A percentile compares a stretch with the other conserved stretches of the same genome.
These are phyloP conservation scores for Sebastes matsubarae DNA, from an alignment of 2,797 vertebrate genomes.

Conservation along the genomic window DNA sequence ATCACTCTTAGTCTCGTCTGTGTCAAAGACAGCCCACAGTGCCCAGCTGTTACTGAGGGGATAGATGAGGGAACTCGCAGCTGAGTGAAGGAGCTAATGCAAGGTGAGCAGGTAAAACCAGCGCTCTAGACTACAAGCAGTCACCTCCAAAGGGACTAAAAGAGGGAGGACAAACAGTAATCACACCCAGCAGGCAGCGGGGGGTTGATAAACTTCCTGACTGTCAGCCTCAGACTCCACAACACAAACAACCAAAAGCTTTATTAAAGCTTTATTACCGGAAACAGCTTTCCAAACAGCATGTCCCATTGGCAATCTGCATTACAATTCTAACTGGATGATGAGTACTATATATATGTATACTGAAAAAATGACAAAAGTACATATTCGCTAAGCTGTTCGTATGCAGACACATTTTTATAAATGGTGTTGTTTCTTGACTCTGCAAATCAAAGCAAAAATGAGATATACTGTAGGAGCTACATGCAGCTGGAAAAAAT, in stretches of 20 bases:
- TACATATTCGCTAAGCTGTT: neutral
- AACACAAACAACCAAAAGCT: neutral
- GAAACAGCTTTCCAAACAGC: neutral
- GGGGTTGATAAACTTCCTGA: neutral
- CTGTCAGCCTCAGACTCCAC: neutral
- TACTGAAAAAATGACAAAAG: neutral
- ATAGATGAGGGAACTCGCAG: constrained; percentile 35
- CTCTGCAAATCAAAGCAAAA: neutral
- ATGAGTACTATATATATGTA: neutral
- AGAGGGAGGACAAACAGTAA: constrained; percentile 12
- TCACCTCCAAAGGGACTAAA: constrained; percentile 37
- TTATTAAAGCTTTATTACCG: neutral
- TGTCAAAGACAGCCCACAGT: constrained; percentile 58
- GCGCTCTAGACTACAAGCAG: neutral
- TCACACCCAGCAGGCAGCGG: constrained; percentile 10
- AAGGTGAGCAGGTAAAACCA: constrained; percentile 47
- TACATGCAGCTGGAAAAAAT: constrained; percentile 13
- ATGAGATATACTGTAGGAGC: neutral
- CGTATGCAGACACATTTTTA: neutral
- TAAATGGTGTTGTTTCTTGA: neutral
- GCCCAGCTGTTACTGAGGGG: constrained; percentile 61
- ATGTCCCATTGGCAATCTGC: neutral
- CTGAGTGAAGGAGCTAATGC: constrained; percentile 31
- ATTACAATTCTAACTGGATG: neutral
- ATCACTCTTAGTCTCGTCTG: constrained; percentile 67